These are phyloP conservation scores for Epinephelus coioides DNA, from an alignment of 2,797 vertebrate genomes.

Conservation along the genomic window DNA sequence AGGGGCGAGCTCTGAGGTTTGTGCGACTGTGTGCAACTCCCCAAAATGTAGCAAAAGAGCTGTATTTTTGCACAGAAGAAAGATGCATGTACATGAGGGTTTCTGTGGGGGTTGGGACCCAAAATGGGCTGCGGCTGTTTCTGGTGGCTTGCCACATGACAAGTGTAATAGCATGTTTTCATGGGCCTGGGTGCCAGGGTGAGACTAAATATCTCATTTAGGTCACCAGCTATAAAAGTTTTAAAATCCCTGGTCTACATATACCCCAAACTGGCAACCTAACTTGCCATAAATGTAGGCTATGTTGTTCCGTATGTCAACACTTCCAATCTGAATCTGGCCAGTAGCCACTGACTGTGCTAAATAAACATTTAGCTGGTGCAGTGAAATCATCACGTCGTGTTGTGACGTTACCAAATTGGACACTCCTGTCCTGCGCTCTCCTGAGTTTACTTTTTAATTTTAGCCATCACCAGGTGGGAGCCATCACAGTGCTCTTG, in stretches of 20 bases:
- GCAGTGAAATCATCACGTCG: conserved; percentile 57
- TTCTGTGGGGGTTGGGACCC: conserved; percentile 60
- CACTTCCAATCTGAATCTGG: conserved; percentile 66
- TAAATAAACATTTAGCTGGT: conserved; percentile 54
- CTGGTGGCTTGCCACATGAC: conserved; percentile 76
- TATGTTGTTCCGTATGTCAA: conserved; percentile 73
- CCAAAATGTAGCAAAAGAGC: conserved; percentile 33
- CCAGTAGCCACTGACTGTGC: conserved; percentile 54
- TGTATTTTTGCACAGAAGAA: conserved; percentile 62
- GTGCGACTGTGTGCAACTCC: conserved; percentile 25
- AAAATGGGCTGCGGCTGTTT: conserved; percentile 73
- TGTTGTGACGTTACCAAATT: conserved; percentile 39
- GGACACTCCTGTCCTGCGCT: conserved; percentile 4
- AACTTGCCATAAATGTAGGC: conserved; percentile 74
- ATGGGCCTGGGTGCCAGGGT: conserved; percentile 69
- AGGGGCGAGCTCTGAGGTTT: conserved; percentile 43
- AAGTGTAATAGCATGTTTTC: conserved; percentile 80
- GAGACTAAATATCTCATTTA: conserved; percentile 82
- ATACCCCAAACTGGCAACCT: conserved; percentile 74
- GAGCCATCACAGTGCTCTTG: neutral
- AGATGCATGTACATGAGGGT: conserved; percentile 48
- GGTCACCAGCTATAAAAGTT: conserved; percentile 80
- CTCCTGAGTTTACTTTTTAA: conserved; percentile 20
- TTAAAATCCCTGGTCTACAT: conserved; percentile 71
- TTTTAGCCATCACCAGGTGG: conserved; percentile 39